phyloP scores from a whole-genome alignment of 2,797 vertebrate genomes.

The Leucoraja ocellata region DNA sequence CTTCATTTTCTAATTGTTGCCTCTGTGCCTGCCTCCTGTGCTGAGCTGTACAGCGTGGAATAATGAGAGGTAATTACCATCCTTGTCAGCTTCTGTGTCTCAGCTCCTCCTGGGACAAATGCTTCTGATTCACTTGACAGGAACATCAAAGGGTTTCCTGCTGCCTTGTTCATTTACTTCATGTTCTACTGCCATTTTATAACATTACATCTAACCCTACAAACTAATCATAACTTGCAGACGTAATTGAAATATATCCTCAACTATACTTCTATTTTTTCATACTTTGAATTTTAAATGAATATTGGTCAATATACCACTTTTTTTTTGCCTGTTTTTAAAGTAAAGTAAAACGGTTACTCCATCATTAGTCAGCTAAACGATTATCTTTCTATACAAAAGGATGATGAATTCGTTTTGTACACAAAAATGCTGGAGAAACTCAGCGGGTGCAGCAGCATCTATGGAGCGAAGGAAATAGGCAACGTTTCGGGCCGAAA shows the following conservation, averaged over 20 bases:
- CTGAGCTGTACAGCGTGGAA: background rate
- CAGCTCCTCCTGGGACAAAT: background rate
- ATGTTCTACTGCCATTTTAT: background rate
- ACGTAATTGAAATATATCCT: background rate
- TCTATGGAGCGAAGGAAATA: too few relatives aligned
- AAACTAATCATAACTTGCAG: background rate
- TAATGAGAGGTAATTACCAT: constrained; percentile 18
- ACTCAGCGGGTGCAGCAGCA: too few relatives aligned
- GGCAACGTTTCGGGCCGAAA: too few relatives aligned
- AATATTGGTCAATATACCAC: too few relatives aligned
- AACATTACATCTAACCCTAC: background rate
- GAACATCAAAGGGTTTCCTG: constrained; percentile 11
- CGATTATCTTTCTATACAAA: too few relatives aligned
- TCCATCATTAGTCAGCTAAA: too few relatives aligned
- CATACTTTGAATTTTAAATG: background rate
- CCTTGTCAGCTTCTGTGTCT: background rate
- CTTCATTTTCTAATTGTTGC: constrained; percentile 6
- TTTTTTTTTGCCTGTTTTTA: too few relatives aligned
- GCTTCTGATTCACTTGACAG: background rate
- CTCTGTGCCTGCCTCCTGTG: background rate
- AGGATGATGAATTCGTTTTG: too few relatives aligned
- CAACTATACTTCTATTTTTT: background rate
- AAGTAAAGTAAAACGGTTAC: too few relatives aligned
- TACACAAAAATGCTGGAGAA: too few relatives aligned
- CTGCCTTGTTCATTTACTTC: background rate